These are phyloP conservation scores for Zaprionus nigranus DNA, from an alignment of 1,140 invertebrate genomes.

Conservation along the genomic window DNA sequence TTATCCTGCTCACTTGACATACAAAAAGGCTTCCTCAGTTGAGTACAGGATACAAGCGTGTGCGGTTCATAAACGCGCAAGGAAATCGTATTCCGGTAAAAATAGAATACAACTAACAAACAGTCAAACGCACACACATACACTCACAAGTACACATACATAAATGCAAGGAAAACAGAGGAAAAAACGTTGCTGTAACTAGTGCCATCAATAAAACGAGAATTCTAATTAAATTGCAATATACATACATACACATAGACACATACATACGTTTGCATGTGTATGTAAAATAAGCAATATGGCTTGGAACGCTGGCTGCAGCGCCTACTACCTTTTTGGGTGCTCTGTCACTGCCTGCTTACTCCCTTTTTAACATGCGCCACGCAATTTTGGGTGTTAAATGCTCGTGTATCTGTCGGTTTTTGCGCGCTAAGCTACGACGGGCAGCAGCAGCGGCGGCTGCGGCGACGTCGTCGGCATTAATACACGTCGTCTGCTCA, in stretches of 20 bases:
- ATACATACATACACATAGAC: slow-evolving; percentile 3
- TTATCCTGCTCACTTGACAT: slow-evolving; percentile 59
- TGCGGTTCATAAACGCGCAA: slow-evolving; percentile 55
- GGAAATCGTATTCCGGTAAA: slow-evolving; percentile 52
- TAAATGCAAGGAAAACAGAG: slow-evolving; percentile 35
- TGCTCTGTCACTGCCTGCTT: slow-evolving; percentile 31
- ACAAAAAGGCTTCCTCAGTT: slow-evolving; percentile 61
- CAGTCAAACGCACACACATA: slow-evolving; percentile 2
- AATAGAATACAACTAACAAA: slow-evolving; percentile 15
- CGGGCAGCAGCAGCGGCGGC: slow-evolving; percentile 20
- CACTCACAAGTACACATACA: slow-evolving; percentile 28
- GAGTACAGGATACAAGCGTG: slow-evolving; percentile 79
- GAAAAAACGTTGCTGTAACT: slow-evolving; percentile 37
- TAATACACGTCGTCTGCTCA: slow-evolving; percentile 61
- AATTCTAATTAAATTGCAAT: slow-evolving; percentile 41
- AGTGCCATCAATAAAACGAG: slow-evolving; percentile 44
- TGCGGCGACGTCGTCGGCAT: slow-evolving; percentile 60
- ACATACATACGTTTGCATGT: neutral
- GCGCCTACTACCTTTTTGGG: slow-evolving; percentile 27
- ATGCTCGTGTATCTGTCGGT: slow-evolving; percentile 82
- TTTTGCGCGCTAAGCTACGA: slow-evolving; percentile 76
- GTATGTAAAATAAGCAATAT: slow-evolving; percentile 4
- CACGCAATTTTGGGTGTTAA: slow-evolving; percentile 80
- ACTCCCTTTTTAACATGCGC: slow-evolving; percentile 71
- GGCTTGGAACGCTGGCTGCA: slow-evolving; percentile 13